Evolutionary conservation across 2,888 invertebrate genomes (phyloP), one percentile per base, ranked within the genome.

Genomic region (Galerucella nymphaeae): DNA sequence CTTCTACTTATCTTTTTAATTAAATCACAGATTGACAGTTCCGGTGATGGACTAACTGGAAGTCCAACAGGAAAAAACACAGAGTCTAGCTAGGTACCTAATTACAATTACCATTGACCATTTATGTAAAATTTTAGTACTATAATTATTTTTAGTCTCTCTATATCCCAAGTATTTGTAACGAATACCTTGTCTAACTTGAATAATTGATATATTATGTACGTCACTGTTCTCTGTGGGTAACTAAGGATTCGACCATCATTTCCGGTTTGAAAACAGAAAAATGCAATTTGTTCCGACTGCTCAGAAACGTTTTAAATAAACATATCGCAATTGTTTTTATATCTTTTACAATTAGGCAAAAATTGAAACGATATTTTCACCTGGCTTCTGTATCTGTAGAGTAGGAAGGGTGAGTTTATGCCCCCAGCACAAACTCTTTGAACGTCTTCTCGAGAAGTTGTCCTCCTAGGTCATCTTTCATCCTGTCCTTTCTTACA

Each of bases 181-280:
- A 23, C 2, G 23, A 23, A 23, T 4, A 3, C 6, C 0, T 30
- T 30, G 30, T 30, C 30, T 64, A 16, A 30, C 8, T 38, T 14
- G 11, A 3, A n/a, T 20, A 20, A 45, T 38, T 20, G 45, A 63
- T 57, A 53, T 70, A 53, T 55, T 48, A 57, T 30, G 5, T 53
- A 72, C 63, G 57, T 9, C 67, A 67, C 67, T 72, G 72, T 4
- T 57, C 48, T 48, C 55, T 13, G 59, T 71, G 62, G 71, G 71
- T 58, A 38, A 68, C 63, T 80, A 79, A 73, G 82, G 83, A 75
- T 82, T 83, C 83, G 72, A 75, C 78, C 79, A 82, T 82, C 83
- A 83, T 83, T 83, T 83, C 83, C 82, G 82, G 83, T 80, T 75
- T 80, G 80, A 81, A 82, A 80, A 81, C 82, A 81, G 79, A 82